Base-by-base conservation (phyloP, 2,797 vertebrate species). In the Eupleurogrammus muticus region DNA sequence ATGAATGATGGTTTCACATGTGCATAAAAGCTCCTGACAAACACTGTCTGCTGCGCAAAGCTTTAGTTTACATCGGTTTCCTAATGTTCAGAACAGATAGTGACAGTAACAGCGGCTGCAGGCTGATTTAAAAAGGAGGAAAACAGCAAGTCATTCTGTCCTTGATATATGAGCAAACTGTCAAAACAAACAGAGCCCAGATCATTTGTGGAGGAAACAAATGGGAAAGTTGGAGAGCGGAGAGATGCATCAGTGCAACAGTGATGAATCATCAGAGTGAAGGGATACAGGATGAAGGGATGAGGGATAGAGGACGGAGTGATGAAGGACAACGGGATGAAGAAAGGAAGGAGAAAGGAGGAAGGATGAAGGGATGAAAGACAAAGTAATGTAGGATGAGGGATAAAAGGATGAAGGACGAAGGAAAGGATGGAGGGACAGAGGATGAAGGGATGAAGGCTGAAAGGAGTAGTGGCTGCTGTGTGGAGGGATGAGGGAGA, bases 191-290 rank as follows among this genome's bases (percentile, higher is more conserved):
- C 42, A 1, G 14, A 63, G 47, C 55, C 48, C 16, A 28, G 50
- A 78, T 71, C 55, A 82, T 85, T 79, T 82, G 75, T 50, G 53
- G 62, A 50, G 58, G 49, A 70, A 64, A 66, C 42, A 66, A 70
- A 76, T 54, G 35, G 42, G 70, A 80, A 77, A 70, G 63, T 84
- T 73, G 81, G 47, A 52, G 64, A 68, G 10, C 0, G 6, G 24
- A 50, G 73, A 32, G 59, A 71, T 65, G 62, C 77, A 48, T 70
- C 60, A 59, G 48, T 57, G 55, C 60, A 76, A 69, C 36, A 76
- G 69, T 70, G 59, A 77, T 82, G 75, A 83, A 87, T 86, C 82
- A 86, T 79, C 67, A 57, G 53, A 11, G 73, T 59, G 73, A 66
- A 38, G 57, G 60, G 67, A 66, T n/a, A n/a, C n/a, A n/a, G n/a